Base-by-base conservation (phyloP, 2,113 vertebrate species). In the Amblyopsis rosae region DNA sequence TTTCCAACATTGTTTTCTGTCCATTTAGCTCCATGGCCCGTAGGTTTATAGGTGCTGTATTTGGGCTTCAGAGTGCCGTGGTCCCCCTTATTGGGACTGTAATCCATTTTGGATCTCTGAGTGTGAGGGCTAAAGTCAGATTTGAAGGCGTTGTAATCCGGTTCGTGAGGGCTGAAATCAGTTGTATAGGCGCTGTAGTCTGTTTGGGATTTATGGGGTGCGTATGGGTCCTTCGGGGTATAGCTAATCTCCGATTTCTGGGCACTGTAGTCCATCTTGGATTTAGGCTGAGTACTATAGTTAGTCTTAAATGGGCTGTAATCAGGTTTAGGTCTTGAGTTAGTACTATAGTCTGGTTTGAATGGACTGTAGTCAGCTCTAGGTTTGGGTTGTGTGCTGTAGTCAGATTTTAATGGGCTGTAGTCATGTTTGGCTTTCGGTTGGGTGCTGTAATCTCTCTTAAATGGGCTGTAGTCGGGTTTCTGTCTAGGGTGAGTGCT, bases 1-100 rank as follows among this genome's bases (percentile, higher is more conserved):
- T 98, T 99, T 86, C 94, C 95, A 88, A 96, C 80, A 84, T 94
- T 94, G 94, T 97, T 97, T 77, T 97, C 97, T 90, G 96, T 98
- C 97, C 97, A 97, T 93, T 95, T 96, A 77, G 95, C 95, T 76
- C 94, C 93, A 13, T 96, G 95, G 50, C 94, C 93, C 81, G 71
- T 84, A 53, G 89, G 88, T 85, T 93, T 93, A 12, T 91, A 92
- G 46, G 92, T 92, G 76, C 92, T 93, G 51, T 91, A 93, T 89
- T 92, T 93, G 71, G 92, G 88, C 84, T 90, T 92, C 50, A 90
- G 46, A 70, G 87, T 90, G 81, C 79, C 90, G 74, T 91, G 91
- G 75, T 93, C 87, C 72, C 76, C 69, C 32, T 91, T 91, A 45
- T 90, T 86, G 6, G 88, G 86, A 76, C 86, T 92, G 77, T 90